Evolutionary conservation across 1,140 invertebrate genomes (phyloP).

Genomic region (Drosophila parvula): DNA sequence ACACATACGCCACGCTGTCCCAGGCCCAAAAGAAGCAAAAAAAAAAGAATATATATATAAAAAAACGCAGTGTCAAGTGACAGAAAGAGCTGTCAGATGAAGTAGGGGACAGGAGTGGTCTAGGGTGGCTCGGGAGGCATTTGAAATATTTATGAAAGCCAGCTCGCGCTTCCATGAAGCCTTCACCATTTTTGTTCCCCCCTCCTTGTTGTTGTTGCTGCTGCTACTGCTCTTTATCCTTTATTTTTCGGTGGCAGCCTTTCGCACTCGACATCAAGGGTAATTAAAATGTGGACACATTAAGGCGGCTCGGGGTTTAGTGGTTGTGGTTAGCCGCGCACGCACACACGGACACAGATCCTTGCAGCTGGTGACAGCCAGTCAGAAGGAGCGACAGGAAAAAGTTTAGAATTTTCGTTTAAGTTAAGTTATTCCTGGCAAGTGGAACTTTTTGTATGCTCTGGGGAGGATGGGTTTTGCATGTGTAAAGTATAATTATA

Average conservation of each 20-base stretch:
- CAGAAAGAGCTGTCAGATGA: slow-evolving; percentile 41
- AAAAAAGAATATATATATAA: slow-evolving; percentile 8
- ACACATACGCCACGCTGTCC: slow-evolving; percentile 37
- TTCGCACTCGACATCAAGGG: slow-evolving; percentile 73
- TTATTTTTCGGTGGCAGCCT: slow-evolving; percentile 49
- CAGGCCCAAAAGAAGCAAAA: slow-evolving; percentile 3
- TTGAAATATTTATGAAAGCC: slow-evolving; percentile 58
- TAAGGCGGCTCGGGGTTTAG: slow-evolving; percentile 36
- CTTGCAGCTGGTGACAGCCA: slow-evolving; percentile 33
- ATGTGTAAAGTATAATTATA: slow-evolving; percentile 6
- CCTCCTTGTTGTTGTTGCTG: slow-evolving; percentile 10
- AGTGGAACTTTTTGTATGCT: slow-evolving; percentile 13
- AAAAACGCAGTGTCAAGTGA: slow-evolving; percentile 51
- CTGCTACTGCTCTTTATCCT: slow-evolving; percentile 30
- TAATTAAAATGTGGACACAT: slow-evolving; percentile 75
- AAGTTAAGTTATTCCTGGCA: slow-evolving; percentile 26
- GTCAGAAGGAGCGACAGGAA: slow-evolving; percentile 10
- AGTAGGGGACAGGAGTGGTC: background rate
- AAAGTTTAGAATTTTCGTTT: slow-evolving; percentile 28
- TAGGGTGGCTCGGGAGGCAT: slow-evolving; percentile 26
- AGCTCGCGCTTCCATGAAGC: slow-evolving; percentile 45
- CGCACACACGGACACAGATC: slow-evolving; percentile 6
- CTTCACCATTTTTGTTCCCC: slow-evolving; percentile 21
- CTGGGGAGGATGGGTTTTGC: background rate
- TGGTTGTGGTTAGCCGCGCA: slow-evolving; percentile 22